Percentiles rank a stretch among this genome's conserved stretches.
Evolutionary conservation across 1,140 invertebrate species (phyloP).

Genomic region (Drosophila kikkawai): DNA sequence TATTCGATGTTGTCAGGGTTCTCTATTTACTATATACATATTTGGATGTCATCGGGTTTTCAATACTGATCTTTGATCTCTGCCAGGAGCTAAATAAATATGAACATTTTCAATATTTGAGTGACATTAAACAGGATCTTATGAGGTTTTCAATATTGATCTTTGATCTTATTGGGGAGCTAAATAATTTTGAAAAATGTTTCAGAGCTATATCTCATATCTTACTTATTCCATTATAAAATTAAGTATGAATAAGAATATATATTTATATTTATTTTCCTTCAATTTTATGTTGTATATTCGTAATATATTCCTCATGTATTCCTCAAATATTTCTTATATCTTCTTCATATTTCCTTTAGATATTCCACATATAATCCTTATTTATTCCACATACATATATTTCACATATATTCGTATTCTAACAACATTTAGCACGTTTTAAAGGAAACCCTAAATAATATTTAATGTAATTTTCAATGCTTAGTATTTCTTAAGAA

Average conservation of each 20-base stretch:
- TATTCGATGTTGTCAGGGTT: not conserved
- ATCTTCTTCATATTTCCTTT: no score
- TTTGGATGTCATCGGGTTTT: not conserved
- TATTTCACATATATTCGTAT: no score
- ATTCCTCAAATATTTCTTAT: no score
- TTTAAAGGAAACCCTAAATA: not conserved
- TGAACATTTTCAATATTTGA: not conserved
- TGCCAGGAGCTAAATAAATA: not conserved
- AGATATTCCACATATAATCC: no score
- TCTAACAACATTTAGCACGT: no score
- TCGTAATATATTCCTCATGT: no score
- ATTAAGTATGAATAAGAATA: no score
- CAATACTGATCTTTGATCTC: not conserved
- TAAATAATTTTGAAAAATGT: not conserved
- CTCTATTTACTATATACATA: not conserved
- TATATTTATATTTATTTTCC: no score
- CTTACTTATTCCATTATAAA: no score
- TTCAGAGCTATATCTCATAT: not conserved
- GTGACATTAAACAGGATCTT: not conserved
- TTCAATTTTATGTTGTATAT: no score
- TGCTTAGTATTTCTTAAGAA: not conserved
- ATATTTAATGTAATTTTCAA: not conserved
- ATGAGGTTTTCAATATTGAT: not conserved
- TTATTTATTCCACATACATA: no score
- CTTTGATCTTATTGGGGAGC: no score